Percentiles rank a stretch among this genome's conserved stretches.
These are phyloP conservation scores for Cactoblastis cactorum DNA, from an alignment of 2,888 invertebrate genomes.

Conservation along the genomic window DNA sequence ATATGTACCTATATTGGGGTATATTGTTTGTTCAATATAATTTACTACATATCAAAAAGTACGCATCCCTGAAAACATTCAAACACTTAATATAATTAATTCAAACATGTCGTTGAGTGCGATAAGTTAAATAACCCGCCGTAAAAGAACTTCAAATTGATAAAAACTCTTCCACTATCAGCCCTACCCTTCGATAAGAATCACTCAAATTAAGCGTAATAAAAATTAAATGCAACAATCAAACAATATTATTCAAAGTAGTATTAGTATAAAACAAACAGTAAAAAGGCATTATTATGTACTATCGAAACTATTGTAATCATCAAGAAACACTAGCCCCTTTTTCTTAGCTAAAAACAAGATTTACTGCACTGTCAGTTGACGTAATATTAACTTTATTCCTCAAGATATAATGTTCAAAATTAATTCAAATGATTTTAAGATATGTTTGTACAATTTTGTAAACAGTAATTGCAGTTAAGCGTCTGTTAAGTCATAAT, in stretches of 20 bases:
- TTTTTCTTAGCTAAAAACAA: constrained; percentile 36
- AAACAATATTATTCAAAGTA: constrained; percentile 69
- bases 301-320: constrained; percentile 70
- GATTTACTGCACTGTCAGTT: not conserved
- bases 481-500: constrained; percentile 73
- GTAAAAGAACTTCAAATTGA: constrained; percentile 7
- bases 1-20: too few species aligned
- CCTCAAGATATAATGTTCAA: constrained; percentile 24
- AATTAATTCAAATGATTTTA: constrained; percentile 16
- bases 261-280: constrained; percentile 73
- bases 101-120: not conserved
- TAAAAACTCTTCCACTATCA: not conserved
- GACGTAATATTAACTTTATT: constrained; percentile 21
- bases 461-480: constrained; percentile 63
- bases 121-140: constrained; percentile 1
- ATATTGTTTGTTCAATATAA: too few species aligned
- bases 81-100: constrained; percentile 1
- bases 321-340: constrained; percentile 66
- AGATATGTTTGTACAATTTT: constrained; percentile 25
- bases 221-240: constrained; percentile 47
- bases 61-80: not conserved
- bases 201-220: constrained; percentile 27
- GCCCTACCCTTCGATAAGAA: too few species aligned
- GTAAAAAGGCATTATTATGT: constrained; percentile 72
- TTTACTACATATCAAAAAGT: not conserved